Evolutionary conservation across 2,113 vertebrate species (phyloP).

Genomic region (Ifrita kowaldi): DNA sequence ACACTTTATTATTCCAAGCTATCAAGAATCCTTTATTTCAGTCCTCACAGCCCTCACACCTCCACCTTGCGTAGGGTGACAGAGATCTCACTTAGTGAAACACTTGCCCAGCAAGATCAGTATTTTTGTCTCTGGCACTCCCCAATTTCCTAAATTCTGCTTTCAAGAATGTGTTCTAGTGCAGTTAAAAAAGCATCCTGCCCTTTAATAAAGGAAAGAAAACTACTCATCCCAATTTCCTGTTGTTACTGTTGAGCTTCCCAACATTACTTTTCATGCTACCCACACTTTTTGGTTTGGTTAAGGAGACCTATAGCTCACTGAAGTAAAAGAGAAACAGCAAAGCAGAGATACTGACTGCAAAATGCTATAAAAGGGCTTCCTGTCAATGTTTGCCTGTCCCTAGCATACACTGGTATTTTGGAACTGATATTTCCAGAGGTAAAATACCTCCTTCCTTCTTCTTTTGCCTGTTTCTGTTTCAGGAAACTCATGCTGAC

Average conservation of each 20-base stretch:
- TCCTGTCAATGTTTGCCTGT: background rate
- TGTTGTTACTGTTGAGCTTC: background rate
- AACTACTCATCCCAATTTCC: background rate
- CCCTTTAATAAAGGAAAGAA: background rate
- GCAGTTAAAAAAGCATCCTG: background rate
- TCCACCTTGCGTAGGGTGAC: background rate
- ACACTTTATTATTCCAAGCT: background rate
- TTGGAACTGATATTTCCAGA: conserved; percentile 51
- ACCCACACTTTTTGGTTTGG: background rate
- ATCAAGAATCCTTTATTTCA: background rate
- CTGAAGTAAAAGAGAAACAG: background rate
- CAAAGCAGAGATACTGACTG: background rate
- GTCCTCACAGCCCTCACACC: background rate
- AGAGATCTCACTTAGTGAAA: background rate
- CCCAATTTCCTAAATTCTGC: background rate
- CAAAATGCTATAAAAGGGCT: background rate
- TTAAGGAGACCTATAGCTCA: background rate
- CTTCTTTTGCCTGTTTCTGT: conserved; percentile 54
- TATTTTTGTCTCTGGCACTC: background rate
- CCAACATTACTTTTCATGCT: background rate
- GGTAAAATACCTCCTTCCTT: conserved; percentile 54
- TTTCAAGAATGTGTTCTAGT: background rate
- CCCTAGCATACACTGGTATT: background rate
- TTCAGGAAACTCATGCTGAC: conserved; percentile 66
- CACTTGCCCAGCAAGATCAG: background rate